phyloP scores from a whole-genome alignment of 2,888 invertebrate species.

The Drosophila engyochracea region DNA sequence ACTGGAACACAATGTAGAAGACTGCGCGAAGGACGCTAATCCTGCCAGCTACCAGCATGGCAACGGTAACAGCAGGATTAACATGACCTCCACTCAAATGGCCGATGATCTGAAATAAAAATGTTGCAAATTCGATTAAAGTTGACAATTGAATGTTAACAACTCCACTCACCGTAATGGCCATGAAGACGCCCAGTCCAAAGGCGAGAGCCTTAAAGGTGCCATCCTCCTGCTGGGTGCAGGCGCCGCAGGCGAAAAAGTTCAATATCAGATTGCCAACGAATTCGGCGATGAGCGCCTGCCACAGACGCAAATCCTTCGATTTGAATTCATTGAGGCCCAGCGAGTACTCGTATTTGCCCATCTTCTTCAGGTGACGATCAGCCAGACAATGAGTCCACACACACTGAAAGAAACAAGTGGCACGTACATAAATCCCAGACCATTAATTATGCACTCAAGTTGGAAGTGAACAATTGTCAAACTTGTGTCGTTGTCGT shows the following conservation, averaged over 20 bases:
- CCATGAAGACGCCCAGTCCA: constrained; percentile 93
- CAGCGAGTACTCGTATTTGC: constrained; percentile 88
- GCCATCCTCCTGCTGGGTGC: constrained; percentile 86
- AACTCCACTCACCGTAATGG: constrained; percentile 89
- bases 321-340: constrained; percentile 91
- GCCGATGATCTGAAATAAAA: constrained; percentile 89
- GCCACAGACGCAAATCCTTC: constrained; percentile 89
- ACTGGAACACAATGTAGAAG: constrained; percentile 93
- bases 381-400: constrained; percentile 13
- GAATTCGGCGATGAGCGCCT: constrained; percentile 94
- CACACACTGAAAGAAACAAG: constrained; percentile 38
- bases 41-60: constrained; percentile 92
- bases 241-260: constrained; percentile 95
- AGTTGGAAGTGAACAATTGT: constrained; percentile 62
- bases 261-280: constrained; percentile 94
- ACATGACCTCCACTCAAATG: constrained; percentile 96
- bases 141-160: background rate
- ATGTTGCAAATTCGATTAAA: background rate
- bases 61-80: constrained; percentile 96
- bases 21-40: constrained; percentile 91
- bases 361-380: constrained; percentile 72
- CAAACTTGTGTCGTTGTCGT: constrained; percentile 21
- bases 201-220: constrained; percentile 93
- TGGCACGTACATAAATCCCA: constrained; percentile 3
- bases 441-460: constrained; percentile 42